phyloP scores from a whole-genome alignment of 2,888 invertebrate genomes.

The Chrysotoxum bicinctum region DNA sequence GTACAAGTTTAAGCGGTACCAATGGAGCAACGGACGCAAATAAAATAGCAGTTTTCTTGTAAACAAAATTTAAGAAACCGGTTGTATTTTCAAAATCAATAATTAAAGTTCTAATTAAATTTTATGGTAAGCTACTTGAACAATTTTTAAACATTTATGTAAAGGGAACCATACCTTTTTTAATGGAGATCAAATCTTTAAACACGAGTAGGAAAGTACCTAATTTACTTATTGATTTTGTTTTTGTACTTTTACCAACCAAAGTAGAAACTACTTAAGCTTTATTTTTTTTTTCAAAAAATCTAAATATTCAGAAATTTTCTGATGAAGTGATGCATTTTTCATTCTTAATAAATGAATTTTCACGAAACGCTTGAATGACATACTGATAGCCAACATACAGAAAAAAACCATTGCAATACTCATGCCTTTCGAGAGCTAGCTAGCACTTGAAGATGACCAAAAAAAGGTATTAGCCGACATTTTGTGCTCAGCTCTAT shows the following conservation, averaged over 20 bases:
- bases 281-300: neutral
- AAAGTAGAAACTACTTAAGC: neutral
- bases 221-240: too few relatives aligned
- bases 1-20: too few relatives aligned
- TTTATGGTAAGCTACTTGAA: too few relatives aligned
- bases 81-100: too few relatives aligned
- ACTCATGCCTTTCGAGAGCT: neutral
- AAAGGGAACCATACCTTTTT: too few relatives aligned
- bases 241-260: neutral
- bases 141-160: too few relatives aligned
- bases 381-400: neutral
- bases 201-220: too few relatives aligned
- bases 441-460: neutral
- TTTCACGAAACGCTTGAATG: neutral
- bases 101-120: too few relatives aligned
- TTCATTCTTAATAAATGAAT: slow-evolving; percentile 12
- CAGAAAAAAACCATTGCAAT: neutral
- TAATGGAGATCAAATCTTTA: too few relatives aligned
- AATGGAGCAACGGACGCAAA: too few relatives aligned
- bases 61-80: too few relatives aligned
- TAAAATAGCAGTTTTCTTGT: too few relatives aligned
- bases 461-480: neutral
- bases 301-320: neutral
- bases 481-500: neutral
- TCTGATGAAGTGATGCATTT: neutral